Conservation (phyloP, 2,797 vertebrate genomes). For the Sebastes diaconus region DNA sequence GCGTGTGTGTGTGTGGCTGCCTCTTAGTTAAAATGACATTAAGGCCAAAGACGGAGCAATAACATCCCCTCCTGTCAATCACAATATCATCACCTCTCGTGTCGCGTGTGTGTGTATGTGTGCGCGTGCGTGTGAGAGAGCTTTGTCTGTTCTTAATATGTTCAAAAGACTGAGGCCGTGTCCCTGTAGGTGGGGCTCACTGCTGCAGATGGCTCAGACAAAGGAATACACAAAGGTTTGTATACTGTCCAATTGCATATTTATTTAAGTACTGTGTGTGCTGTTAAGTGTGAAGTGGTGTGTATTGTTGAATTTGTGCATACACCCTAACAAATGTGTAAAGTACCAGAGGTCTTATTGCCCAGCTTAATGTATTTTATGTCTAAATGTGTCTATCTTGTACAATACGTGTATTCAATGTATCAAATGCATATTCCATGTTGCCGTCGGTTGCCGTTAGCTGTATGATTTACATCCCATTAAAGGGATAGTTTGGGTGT, state of each 20-base stretch:
- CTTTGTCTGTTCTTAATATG: slow-evolving; percentile 1
- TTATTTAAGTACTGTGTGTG: not conserved
- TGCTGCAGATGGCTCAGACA: slow-evolving; percentile 16
- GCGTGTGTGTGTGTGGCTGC: slow-evolving; percentile 11
- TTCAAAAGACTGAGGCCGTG: slow-evolving; percentile 7
- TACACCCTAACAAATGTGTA: not conserved
- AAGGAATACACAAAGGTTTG: not conserved
- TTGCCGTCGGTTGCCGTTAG: not conserved
- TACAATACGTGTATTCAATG: not conserved
- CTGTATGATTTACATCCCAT: not conserved
- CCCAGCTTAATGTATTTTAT: not conserved
- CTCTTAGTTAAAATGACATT: slow-evolving; percentile 39
- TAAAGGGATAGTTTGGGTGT: too few relatives aligned
- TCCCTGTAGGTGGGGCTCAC: slow-evolving; percentile 4
- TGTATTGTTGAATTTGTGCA: not conserved
- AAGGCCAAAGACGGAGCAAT: slow-evolving; percentile 38
- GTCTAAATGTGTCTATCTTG: not conserved
- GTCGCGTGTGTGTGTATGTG: not conserved
- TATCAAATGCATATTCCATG: not conserved
- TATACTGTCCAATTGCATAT: not conserved
- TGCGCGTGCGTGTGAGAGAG: not conserved
- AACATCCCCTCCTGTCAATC: slow-evolving; percentile 47
- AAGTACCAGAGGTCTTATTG: not conserved
- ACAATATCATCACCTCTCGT: slow-evolving; percentile 36
- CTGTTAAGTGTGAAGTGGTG: not conserved